A percentile compares a stretch with the other conserved stretches of the same genome.
These are phyloP conservation scores for Euplexia lucipara DNA, from an alignment of 2,888 invertebrate species.

Conservation along the genomic window DNA sequence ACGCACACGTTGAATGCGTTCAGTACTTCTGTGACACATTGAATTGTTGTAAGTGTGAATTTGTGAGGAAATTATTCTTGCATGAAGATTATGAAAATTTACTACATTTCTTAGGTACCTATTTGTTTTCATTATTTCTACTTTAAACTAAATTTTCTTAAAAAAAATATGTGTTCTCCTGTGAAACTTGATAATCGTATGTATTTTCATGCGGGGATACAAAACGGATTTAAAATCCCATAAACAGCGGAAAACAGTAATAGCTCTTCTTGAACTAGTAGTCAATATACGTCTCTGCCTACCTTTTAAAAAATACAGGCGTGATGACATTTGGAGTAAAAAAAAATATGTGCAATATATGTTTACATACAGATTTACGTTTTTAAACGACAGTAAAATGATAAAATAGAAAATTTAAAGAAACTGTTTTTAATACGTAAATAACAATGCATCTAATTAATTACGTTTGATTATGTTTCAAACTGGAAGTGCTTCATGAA, in stretches of 20 bases:
- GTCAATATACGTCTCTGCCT: too few species aligned
- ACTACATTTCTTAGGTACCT: background rate
- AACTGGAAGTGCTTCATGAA: background rate
- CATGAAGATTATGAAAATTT: background rate
- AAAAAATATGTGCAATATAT: background rate
- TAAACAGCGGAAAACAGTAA: too few species aligned
- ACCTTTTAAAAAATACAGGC: too few species aligned
- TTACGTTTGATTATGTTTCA: background rate
- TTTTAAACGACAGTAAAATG: background rate
- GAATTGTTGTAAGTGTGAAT: conserved; percentile 38
- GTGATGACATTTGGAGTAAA: too few species aligned
- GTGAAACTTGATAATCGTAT: too few species aligned
- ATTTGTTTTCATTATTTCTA: background rate
- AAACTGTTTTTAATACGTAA: background rate
- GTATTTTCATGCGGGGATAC: too few species aligned
- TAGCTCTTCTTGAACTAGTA: too few species aligned
- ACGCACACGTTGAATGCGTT: conserved; percentile 20
- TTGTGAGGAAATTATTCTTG: too few species aligned
- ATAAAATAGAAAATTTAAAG: background rate
- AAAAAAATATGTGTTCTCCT: too few species aligned
- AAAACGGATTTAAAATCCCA: too few species aligned
- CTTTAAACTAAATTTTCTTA: too few species aligned
- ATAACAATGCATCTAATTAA: background rate
- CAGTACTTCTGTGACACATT: conserved; percentile 45
- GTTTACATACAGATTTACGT: background rate